Base-by-base conservation (phyloP, 2,113 vertebrate genomes). In the Martes martes region DNA sequence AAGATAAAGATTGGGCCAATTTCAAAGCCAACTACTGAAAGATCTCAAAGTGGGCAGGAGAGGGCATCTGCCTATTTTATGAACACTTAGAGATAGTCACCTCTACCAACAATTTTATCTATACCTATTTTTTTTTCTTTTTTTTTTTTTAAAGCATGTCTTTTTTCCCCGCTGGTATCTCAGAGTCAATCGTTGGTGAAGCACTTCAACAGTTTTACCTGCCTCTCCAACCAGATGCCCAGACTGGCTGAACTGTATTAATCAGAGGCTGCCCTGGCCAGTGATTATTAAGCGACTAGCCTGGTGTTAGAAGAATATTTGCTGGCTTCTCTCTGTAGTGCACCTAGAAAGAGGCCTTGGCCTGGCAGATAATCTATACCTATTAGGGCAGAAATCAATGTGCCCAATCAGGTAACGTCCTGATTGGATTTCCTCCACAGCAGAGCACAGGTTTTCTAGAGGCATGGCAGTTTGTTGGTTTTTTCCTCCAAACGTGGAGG, bases 351-450 rank as follows among this genome's bases (percentile, higher is more conserved):
- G 86, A 96, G 87, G 61, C 71, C 71, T 57, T 28, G 33, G 31
- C 69, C 83, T 83, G 91, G 89, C 96, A 97, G 86, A n/a, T 92
- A 94, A 94, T 97, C 97, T 67, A 97, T 97, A 96, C 33, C 63
- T 95, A 90, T 97, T 96, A 98, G 86, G 52, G 57, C 7, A 83
- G 45, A 96, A 97, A 95, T 97, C 94, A 78, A 94, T 96, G 59
- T 78, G 80, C 47, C 63, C 83, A 90, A 89, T 90, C 86, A 90
- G 28, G 87, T 71, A 91, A 96, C 92, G 26, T 79, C 57, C 83
- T 94, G 87, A 88, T 90, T 81, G 96, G 90, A 86, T 92, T 94
- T 95, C 95, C 92, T 93, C 84, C 47, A 50, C 21, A n/a, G 45
- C 24, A 86, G 85, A 80, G 14, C 36, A 31, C 45, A n/a, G 47